phyloP scores from a whole-genome alignment of 2,797 vertebrate genomes.

The Pangasius sanitwongsei region DNA sequence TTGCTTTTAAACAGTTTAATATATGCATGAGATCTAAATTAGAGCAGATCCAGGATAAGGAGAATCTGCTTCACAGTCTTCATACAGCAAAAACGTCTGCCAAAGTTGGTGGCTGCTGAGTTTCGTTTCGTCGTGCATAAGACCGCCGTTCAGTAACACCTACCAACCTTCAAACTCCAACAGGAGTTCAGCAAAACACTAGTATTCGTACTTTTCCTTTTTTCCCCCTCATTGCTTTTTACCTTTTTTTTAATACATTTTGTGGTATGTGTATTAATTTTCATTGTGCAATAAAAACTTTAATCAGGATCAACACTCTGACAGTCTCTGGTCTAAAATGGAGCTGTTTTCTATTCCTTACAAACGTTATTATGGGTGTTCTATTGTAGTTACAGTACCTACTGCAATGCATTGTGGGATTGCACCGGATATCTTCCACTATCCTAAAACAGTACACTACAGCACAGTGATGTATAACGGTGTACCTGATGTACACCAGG shows the following conservation, averaged over 20 bases:
- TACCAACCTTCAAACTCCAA: background rate
- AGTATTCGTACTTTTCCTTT: background rate
- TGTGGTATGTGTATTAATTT: background rate
- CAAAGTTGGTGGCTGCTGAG: background rate
- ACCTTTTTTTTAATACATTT: background rate
- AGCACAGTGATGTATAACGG: background rate
- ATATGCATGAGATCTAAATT: background rate
- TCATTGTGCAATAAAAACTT: conserved; percentile 4
- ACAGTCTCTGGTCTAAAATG: background rate
- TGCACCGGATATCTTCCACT: background rate
- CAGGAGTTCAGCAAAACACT: background rate
- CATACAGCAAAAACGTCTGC: background rate
- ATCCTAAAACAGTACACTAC: background rate
- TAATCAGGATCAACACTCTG: background rate
- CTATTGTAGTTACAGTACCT: background rate
- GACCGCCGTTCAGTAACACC: background rate
- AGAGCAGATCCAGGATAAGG: background rate
- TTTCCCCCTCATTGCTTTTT: accelerated
- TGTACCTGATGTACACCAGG: background rate
- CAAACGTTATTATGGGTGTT: background rate
- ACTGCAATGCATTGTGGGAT: background rate
- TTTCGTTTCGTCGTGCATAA: background rate
- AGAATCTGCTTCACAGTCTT: background rate
- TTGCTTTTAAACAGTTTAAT: background rate
- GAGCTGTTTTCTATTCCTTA: background rate